Conservation (phyloP, 2,797 vertebrate genomes). For the Poecile montanus region DNA sequence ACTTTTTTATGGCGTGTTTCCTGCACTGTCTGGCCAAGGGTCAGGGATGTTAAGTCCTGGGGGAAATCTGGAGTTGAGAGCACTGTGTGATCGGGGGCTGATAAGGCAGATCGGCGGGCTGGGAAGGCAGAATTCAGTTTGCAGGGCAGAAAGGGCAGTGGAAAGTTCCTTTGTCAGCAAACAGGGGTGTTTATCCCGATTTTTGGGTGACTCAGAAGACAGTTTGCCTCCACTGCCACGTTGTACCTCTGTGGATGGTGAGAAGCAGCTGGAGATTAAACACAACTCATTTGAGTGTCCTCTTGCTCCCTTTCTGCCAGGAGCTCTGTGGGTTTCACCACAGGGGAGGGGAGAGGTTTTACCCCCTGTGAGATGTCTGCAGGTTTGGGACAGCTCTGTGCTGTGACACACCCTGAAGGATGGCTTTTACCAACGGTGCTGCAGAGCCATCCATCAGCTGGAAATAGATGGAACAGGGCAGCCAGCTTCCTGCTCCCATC, state of each 20-base stretch:
- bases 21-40: slow-evolving; percentile 43
- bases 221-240: neutral
- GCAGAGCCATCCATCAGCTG: neutral
- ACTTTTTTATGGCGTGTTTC: slow-evolving; percentile 39
- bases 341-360: neutral
- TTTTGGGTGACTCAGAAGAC: neutral
- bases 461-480: neutral
- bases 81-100: neutral
- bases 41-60: slow-evolving; percentile 42
- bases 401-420: neutral
- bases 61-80: slow-evolving; percentile 17
- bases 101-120: neutral
- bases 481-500: neutral
- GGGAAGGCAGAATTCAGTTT: neutral
- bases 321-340: neutral
- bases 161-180: neutral
- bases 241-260: neutral
- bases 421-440: neutral
- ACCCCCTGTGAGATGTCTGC: neutral
- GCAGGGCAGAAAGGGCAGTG: neutral
- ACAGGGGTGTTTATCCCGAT: neutral
- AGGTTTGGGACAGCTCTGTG: neutral
- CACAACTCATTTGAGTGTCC: neutral
- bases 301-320: neutral
- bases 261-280: neutral